These are phyloP conservation scores for Phalloptychus januarius DNA, from an alignment of 2,797 vertebrate species.

Conservation along the genomic window DNA sequence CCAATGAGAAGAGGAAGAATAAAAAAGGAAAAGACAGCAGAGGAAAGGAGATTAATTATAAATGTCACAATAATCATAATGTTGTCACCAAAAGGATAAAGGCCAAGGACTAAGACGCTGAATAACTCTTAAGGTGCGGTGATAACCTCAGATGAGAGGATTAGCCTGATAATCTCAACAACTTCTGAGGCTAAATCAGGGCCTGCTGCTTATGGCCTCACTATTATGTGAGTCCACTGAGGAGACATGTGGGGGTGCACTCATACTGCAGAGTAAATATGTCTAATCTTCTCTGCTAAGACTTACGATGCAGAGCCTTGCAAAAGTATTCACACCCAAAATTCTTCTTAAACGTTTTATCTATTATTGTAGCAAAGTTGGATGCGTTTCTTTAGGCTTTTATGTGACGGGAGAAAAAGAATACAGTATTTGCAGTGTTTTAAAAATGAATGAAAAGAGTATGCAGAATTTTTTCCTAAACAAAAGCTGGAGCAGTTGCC, in stretches of 20 bases:
- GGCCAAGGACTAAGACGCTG: conserved; percentile 18
- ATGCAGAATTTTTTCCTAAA: background rate
- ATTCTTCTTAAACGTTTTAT: background rate
- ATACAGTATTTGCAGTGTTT: background rate
- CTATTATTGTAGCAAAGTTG: background rate
- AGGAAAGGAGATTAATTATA: background rate
- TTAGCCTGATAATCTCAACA: conserved; percentile 68
- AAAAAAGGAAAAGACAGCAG: conserved; percentile 8
- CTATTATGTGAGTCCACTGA: conserved; percentile 31
- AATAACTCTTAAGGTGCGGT: conserved; percentile 24
- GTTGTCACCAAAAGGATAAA: conserved; percentile 48
- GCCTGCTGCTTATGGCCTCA: conserved; percentile 28
- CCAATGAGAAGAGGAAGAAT: background rate
- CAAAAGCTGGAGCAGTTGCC: background rate
- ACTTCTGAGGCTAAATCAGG: conserved; percentile 56
- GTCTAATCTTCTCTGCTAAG: conserved; percentile 13
- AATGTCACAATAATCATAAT: conserved; percentile 19
- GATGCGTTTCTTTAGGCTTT: background rate
- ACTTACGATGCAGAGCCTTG: background rate
- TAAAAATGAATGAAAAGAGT: background rate
- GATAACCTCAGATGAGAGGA: conserved; percentile 61
- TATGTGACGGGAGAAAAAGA: background rate
- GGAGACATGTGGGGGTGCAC: conserved; percentile 9
- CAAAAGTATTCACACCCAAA: background rate
- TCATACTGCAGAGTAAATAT: background rate